Percentiles rank a stretch among this genome's conserved stretches.
These are phyloP conservation scores for Drosophila burlai DNA, from an alignment of 1,140 invertebrate genomes.

Conservation along the genomic window DNA sequence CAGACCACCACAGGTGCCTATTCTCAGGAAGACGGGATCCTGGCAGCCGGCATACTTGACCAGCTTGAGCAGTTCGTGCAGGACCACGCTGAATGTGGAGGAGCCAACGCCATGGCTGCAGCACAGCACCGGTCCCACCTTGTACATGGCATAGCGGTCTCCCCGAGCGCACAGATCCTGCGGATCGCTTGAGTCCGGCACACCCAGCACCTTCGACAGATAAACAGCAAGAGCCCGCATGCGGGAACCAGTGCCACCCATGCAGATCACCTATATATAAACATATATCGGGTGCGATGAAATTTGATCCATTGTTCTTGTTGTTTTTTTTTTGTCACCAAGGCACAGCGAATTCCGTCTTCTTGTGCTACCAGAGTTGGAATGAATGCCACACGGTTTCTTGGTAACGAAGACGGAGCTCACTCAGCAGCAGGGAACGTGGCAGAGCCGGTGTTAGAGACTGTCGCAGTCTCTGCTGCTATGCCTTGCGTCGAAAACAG, in stretches of 20 bases:
- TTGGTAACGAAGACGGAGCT: too few relatives aligned
- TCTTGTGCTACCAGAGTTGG: too few relatives aligned
- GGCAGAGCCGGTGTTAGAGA: too few relatives aligned
- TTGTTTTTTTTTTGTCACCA: too few relatives aligned
- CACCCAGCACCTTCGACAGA: slow-evolving; percentile 92
- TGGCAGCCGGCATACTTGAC: slow-evolving; percentile 95
- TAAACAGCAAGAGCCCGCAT: slow-evolving; percentile 96
- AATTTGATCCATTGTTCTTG: too few relatives aligned
- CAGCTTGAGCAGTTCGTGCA: slow-evolving; percentile 97
- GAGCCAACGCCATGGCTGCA: slow-evolving; percentile 96
- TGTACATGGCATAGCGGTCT: slow-evolving; percentile 97
- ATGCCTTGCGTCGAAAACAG: too few relatives aligned
- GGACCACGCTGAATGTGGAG: slow-evolving; percentile 94
- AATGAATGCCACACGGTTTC: too few relatives aligned
- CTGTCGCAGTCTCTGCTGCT: too few relatives aligned
- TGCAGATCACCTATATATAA: slow-evolving; percentile 94
- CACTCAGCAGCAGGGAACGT: too few relatives aligned
- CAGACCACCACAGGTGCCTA: slow-evolving; percentile 96
- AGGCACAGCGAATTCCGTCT: too few relatives aligned
- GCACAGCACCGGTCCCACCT: slow-evolving; percentile 86
- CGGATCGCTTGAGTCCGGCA: slow-evolving; percentile 91
- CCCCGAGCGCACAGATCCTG: slow-evolving; percentile 91
- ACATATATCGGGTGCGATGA: too few relatives aligned
- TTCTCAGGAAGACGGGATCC: slow-evolving; percentile 95
- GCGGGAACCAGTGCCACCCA: slow-evolving; percentile 96